Conservation (phyloP, 2,113 vertebrate genomes). For the Garra rufa region DNA sequence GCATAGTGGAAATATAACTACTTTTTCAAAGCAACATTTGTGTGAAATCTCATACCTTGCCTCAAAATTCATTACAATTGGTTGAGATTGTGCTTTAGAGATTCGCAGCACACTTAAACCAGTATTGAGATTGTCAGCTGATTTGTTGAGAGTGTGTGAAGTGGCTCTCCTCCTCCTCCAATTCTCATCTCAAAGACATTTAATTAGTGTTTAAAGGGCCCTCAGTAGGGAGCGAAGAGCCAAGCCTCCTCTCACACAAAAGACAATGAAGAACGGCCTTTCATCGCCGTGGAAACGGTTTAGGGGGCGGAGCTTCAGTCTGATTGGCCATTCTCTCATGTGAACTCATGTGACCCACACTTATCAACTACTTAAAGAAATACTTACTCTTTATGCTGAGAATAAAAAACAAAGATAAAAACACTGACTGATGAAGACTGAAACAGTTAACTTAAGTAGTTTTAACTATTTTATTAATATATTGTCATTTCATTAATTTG, state of each 20-base stretch:
- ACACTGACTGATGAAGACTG: too few species aligned
- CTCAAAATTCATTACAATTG: neutral
- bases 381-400: neutral
- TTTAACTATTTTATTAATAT: too few species aligned
- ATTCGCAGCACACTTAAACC: neutral
- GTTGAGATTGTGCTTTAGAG: neutral
- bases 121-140: neutral
- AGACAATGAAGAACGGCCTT: constrained; percentile 30
- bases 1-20: neutral
- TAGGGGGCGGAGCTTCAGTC: neutral
- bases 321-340: neutral
- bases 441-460: too few species aligned
- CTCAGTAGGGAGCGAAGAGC: constrained; percentile 37
- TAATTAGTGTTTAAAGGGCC: constrained; percentile 60
- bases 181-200: constrained; percentile 34
- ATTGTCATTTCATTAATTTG: too few species aligned
- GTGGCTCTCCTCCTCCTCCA: neutral
- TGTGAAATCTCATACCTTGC: neutral
- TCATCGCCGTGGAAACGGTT: constrained; percentile 52
- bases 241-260: constrained; percentile 19
- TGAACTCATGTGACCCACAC: neutral
- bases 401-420: neutral
- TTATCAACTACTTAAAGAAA: neutral
- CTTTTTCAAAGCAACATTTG: neutral
- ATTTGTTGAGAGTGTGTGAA: neutral